Evolutionary conservation across 92 coral and sea anemone species (phyloP).

Genomic region (Parazoanthus darwini): DNA sequence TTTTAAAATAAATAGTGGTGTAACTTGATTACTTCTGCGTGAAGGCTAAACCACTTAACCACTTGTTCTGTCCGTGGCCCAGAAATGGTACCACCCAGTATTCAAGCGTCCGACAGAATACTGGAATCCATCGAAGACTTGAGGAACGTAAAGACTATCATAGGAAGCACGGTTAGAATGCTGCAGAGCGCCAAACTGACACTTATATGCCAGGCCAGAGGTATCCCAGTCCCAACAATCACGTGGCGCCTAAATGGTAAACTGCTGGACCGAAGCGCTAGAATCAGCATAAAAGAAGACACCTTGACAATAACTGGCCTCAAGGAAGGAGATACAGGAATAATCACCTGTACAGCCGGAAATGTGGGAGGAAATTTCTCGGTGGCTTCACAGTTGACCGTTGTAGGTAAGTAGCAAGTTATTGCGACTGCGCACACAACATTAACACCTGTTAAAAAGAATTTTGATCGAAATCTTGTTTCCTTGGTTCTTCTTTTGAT

Average conservation of each 20-base stretch:
- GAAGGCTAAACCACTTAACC: not conserved
- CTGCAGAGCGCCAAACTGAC: constrained; percentile 62
- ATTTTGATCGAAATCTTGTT: no score
- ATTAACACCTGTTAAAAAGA: no score
- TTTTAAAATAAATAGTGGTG: no score
- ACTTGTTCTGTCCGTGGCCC: constrained; percentile 3
- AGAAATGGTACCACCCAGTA: constrained; percentile 64
- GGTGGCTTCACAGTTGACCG: constrained; percentile 48
- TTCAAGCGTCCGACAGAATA: constrained; percentile 54
- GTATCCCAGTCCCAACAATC: constrained; percentile 70
- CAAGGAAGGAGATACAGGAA: constrained; percentile 52
- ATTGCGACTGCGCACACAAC: not conserved
- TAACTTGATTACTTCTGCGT: not conserved
- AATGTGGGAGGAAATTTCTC: constrained; percentile 57
- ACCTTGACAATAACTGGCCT: constrained; percentile 50
- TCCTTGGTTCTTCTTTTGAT: no score
- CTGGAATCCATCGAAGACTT: constrained; percentile 53
- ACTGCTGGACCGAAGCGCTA: constrained; percentile 46
- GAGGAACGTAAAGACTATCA: constrained; percentile 49
- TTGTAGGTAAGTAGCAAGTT: constrained; percentile 58
- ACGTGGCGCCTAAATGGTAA: constrained; percentile 58
- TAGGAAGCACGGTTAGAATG: constrained; percentile 70
- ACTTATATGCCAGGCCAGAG: constrained; percentile 63
- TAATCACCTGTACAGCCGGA: constrained; percentile 61
- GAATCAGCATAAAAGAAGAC: constrained; percentile 43